These are phyloP conservation scores for Alethe diademata DNA, from an alignment of 2,113 vertebrate genomes.

Conservation along the genomic window DNA sequence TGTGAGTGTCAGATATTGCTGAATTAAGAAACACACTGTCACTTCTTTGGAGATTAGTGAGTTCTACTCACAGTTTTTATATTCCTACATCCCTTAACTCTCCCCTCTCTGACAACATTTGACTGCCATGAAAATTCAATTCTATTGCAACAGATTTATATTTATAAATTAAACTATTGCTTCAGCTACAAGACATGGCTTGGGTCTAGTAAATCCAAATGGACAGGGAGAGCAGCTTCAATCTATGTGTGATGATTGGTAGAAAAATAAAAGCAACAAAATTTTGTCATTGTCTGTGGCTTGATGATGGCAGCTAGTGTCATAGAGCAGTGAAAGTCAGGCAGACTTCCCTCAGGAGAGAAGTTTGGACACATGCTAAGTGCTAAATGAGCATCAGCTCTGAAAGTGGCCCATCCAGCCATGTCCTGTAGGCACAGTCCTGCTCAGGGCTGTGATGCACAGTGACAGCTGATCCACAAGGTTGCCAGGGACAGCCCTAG, in stretches of 20 bases:
- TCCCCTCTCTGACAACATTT: not conserved
- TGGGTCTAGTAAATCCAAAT: not conserved
- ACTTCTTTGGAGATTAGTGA: not conserved
- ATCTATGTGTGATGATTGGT: not conserved
- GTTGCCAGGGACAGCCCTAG: not conserved
- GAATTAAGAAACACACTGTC: not conserved
- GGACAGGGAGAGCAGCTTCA: not conserved
- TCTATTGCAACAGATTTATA: not conserved
- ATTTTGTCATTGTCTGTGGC: not conserved
- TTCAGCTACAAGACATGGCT: not conserved
- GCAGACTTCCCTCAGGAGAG: not conserved
- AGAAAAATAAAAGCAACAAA: not conserved
- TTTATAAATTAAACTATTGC: not conserved
- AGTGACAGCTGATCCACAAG: not conserved
- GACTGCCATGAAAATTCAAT: not conserved
- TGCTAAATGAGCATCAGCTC: not conserved
- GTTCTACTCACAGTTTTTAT: not conserved
- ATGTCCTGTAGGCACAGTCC: not conserved
- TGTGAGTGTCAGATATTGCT: not conserved
- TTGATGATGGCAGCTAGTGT: not conserved
- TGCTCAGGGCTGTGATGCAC: not conserved
- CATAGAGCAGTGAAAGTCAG: not conserved
- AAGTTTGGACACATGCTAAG: fast-evolving
- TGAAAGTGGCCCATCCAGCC: not conserved
- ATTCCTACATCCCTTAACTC: not conserved